Percentiles rank a stretch among this genome's conserved stretches.
Conservation (phyloP, 2,888 invertebrate genomes). For the Synergus laeviventris region DNA sequence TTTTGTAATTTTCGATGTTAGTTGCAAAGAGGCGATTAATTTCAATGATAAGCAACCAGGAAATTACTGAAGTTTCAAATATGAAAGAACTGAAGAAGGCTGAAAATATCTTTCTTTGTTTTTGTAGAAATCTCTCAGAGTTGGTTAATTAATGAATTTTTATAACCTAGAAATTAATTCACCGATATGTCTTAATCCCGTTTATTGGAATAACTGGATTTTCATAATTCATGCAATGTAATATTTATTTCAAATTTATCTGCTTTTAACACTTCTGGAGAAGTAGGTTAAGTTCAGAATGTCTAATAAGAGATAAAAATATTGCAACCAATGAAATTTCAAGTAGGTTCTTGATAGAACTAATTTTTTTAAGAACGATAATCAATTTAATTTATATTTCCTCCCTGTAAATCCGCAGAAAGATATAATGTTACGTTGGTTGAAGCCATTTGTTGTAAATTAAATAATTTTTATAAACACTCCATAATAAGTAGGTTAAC, state of each 20-base stretch:
- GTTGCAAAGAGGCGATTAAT: too few species aligned
- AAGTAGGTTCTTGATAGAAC: background rate
- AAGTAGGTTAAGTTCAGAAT: slow-evolving; percentile 21
- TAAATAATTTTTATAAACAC: background rate
- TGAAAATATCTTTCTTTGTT: background rate
- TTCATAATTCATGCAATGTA: background rate
- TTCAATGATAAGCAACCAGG: too few species aligned
- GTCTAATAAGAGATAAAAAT: slow-evolving; percentile 6
- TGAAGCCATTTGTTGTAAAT: background rate
- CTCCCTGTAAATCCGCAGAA: background rate
- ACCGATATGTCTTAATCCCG: background rate
- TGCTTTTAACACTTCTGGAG: background rate
- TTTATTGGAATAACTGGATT: background rate
- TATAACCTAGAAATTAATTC: background rate
- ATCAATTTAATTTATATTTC: background rate
- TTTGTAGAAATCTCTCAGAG: background rate
- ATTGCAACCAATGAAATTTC: background rate
- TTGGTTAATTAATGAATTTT: background rate
- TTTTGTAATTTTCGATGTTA: too few species aligned
- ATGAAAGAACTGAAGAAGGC: background rate
- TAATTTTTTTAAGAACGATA: background rate
- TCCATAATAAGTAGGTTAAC: too few species aligned
- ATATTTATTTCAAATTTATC: background rate
- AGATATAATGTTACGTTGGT: background rate
- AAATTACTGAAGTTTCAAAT: background rate